Base-by-base conservation (phyloP, 2,888 invertebrate genomes). In the Pharmacophagus antenor region DNA sequence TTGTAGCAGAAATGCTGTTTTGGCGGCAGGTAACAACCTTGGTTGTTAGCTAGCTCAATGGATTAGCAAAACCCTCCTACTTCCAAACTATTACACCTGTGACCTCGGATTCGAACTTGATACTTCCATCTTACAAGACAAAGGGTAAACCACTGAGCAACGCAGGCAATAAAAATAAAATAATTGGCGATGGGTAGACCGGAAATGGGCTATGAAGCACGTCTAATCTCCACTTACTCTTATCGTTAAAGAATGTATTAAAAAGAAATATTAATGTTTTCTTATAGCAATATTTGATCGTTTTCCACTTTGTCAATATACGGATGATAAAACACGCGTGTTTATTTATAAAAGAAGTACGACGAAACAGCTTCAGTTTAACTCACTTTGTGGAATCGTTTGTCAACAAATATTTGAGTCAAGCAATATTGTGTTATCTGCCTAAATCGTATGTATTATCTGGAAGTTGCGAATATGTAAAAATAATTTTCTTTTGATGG, bases 361-460 rank as follows among this genome's bases (percentile, higher is more conserved):
- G 0, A 23, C 48, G 56, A 49, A 60, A 60, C 55, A 60, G 49
- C 49, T 31, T 54, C 31, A 55, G 54, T 27, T 51, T 50, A 51
- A 51, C 25, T 46, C 42, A 52, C 37, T 46, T 47, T 44, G 42
- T 47, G 44, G 56, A 27, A 21, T 18, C 47, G 51, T 61, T 55
- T 56, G 51, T 46, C 27, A 46, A 37, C 60, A 60, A 60, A 61
- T 61, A 61, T 61, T 61, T 51, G 51, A 46, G 51, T 41, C 27
- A 7, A 55, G 59, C 55, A 60, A 60, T 60, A 61, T 56, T 56
- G 41, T 51, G 37, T 47, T 47, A 61, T 51, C 15, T 37, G 44
- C 41, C 18, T 41, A 47, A 56, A 31, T 37, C 37, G 37, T 37
- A n/a, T 37, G 37, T 37, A n/a, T 52, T 58, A 48, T 52, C 47